Evolutionary conservation across 2,113 vertebrate species (phyloP), one percentile per base, ranked within the genome.

Genomic region (Dicentrarchus labrax): DNA sequence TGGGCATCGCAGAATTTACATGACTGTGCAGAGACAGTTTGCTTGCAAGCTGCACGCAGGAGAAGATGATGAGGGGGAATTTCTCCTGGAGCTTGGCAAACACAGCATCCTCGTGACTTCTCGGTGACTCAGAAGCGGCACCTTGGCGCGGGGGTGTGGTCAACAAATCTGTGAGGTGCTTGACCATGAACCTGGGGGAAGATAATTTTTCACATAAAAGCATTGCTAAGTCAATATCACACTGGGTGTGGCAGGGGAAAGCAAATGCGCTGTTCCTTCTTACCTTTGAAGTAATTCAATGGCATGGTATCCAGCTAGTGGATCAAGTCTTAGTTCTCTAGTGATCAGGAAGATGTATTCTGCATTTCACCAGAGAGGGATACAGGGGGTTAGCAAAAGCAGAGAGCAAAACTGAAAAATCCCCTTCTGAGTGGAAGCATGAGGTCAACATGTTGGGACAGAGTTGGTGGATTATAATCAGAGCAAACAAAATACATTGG

Each of bases 1-100:
- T 1, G 21, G 2, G 41, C 19, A 7, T 17, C 3, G 11, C 30
- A 22, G 57, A 68, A 89, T 96, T 93, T 94, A 98, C 98, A 0
- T 91, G 94, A 53, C 94, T 95, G 80, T 96, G 95, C 70, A 97
- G 93, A 30, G 96, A 96, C 61, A 99, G 88, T 88, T 99, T 99
- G 95, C 97, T 99, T 0, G 97, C 97, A 24, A 99, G 94, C 87
- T 98, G 98, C 17, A 99, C 41, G 6, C 97, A 98, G 0, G 98
- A 96, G 84, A 98, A 94, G 5, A 99, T 78, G 0, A 96, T 92
- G 67, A 99, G 92, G 7, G 94, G 84, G 80, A 97, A 96, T 22
- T 94, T 95, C 41, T 92, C 71, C 10, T 64, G 79, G 4, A 98
- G 91, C 51, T 89, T 88, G 15, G 95, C 91, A 81, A 94, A 95